A percentile compares a stretch with the other conserved stretches of the same genome.
Evolutionary conservation across 2,888 invertebrate genomes (phyloP).

Genomic region (Lordiphosa fenestrarum): DNA sequence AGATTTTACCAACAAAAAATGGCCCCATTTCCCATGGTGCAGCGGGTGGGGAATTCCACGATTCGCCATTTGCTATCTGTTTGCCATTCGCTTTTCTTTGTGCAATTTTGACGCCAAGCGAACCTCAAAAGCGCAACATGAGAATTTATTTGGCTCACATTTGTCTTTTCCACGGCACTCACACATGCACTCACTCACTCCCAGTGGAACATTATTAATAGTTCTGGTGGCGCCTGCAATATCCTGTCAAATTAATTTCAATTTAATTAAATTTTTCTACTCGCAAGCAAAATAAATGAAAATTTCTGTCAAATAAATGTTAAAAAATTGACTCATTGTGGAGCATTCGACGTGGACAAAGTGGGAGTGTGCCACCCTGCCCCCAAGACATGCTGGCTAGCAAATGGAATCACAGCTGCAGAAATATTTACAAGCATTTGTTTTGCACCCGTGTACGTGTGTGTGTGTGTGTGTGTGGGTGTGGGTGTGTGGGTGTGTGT

Average conservation of each 20-base stretch:
- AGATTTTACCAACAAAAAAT: no score
- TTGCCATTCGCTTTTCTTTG: slow-evolving; percentile 17
- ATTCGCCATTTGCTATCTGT: slow-evolving; percentile 15
- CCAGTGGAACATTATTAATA: slow-evolving; percentile 65
- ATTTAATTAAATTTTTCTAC: slow-evolving; percentile 67
- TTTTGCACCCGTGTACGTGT: slow-evolving; percentile 41
- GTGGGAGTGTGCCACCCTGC: neutral
- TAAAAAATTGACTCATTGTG: slow-evolving; percentile 75
- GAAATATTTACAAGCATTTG: slow-evolving; percentile 71
- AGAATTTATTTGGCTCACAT: slow-evolving; percentile 70
- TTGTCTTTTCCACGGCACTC: slow-evolving; percentile 54
- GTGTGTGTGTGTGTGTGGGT: no score
- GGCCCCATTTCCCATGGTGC: neutral
- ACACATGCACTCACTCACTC: slow-evolving; percentile 35
- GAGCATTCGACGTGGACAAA: slow-evolving; percentile 33
- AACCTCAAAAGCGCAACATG: slow-evolving; percentile 68
- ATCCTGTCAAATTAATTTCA: slow-evolving; percentile 76
- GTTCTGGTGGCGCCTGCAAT: slow-evolving; percentile 60
- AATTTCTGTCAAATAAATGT: slow-evolving; percentile 74
- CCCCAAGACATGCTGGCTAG: slow-evolving; percentile 14
- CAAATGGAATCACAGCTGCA: slow-evolving; percentile 66
- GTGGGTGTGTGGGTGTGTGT: slow-evolving; percentile 13
- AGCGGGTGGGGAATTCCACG: slow-evolving; percentile 8
- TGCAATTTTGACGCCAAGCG: slow-evolving; percentile 60
- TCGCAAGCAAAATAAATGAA: slow-evolving; percentile 59